Conservation (phyloP, 1,140 invertebrate species). For the Drosophila trapezifrons region DNA sequence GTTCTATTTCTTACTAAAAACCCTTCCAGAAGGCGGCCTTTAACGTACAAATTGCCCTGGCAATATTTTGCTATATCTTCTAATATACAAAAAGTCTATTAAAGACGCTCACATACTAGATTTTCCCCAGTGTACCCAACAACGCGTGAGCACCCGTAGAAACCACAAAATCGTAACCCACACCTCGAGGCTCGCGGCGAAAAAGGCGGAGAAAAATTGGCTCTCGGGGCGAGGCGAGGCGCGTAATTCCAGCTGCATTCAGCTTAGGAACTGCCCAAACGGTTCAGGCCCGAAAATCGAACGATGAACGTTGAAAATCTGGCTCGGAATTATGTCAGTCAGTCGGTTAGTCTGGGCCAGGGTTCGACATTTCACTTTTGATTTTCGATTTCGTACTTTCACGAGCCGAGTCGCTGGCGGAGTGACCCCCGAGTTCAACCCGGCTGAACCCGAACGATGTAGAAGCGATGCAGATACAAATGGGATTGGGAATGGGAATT, state of each 20-base stretch:
- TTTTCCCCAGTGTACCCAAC: slow-evolving; percentile 5
- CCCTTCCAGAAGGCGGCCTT: not conserved
- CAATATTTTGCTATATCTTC: not conserved
- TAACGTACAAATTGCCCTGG: no score
- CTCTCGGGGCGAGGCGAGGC: slow-evolving; percentile 21
- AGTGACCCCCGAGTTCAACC: slow-evolving; percentile 64
- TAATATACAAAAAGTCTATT: not conserved
- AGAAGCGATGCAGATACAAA: slow-evolving; percentile 54
- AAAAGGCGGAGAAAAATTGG: slow-evolving; percentile 40
- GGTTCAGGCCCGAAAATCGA: not conserved
- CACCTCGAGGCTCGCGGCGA: slow-evolving; percentile 50
- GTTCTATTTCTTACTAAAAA: no score
- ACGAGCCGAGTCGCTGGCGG: slow-evolving; percentile 49
- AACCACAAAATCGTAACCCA: slow-evolving; percentile 64
- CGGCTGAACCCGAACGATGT: slow-evolving; percentile 40
- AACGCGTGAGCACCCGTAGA: slow-evolving; percentile 16
- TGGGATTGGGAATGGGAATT: slow-evolving; percentile 27
- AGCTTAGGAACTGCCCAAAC: slow-evolving; percentile 18
- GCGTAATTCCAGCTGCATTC: slow-evolving; percentile 61
- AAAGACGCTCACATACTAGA: no score
- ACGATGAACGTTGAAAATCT: slow-evolving; percentile 8
- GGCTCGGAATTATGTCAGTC: slow-evolving; percentile 38
- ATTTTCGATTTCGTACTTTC: slow-evolving; percentile 74
- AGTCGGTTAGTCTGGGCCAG: slow-evolving; percentile 50
- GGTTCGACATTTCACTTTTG: slow-evolving; percentile 65